A percentile compares a stretch with the other conserved stretches of the same genome.
These are phyloP conservation scores for Hyla sarda DNA, from an alignment of 2,113 vertebrate species.

Conservation along the genomic window DNA sequence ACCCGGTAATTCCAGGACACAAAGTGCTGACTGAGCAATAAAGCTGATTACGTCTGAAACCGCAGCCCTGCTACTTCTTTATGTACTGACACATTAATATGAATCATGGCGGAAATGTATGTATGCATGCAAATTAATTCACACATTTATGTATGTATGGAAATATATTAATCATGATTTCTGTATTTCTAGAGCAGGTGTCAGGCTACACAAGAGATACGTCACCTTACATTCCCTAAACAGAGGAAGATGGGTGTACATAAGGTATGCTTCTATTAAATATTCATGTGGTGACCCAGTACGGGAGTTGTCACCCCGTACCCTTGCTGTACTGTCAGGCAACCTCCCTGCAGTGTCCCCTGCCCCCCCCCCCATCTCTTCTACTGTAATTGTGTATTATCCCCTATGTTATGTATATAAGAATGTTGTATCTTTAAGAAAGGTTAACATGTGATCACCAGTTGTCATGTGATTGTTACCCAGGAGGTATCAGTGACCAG, in stretches of 20 bases:
- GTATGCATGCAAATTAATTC: slow-evolving; percentile 39
- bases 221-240: neutral
- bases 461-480: too few relatives aligned
- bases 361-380: too few relatives aligned
- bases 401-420: too few relatives aligned
- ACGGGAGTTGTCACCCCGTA: too few relatives aligned
- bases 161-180: neutral
- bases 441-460: too few relatives aligned
- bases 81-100: neutral
- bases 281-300: too few relatives aligned
- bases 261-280: neutral
- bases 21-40: slow-evolving; percentile 3
- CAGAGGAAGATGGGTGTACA: neutral
- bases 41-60: neutral
- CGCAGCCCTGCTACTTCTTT: neutral
- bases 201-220: rapidly evolving
- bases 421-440: too few relatives aligned
- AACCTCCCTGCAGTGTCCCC: too few relatives aligned
- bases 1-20: slow-evolving; percentile 1
- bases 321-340: too few relatives aligned
- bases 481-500: too few relatives aligned
- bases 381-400: too few relatives aligned
- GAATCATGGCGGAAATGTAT: slow-evolving; percentile 32
- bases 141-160: slow-evolving; percentile 26
- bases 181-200: neutral